These are phyloP conservation scores for Eucidaris tribuloides DNA, from an alignment of 35 echinoderm and acorn worm genomes.

Conservation along the genomic window DNA sequence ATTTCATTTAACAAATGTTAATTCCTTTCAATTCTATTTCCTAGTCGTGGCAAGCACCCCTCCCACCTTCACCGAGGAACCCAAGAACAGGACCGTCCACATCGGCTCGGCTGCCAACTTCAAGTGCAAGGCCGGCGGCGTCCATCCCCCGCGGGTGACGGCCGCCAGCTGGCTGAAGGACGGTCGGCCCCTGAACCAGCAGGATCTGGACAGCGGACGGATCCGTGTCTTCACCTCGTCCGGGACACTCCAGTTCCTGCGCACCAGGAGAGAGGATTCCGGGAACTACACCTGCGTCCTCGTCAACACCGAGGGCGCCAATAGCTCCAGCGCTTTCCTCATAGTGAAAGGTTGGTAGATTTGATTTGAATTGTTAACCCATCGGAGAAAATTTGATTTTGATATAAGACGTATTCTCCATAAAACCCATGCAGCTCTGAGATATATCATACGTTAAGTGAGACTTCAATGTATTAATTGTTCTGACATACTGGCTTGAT, in stretches of 20 bases:
- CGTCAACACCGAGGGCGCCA: constrained; percentile 56
- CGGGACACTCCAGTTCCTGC: constrained; percentile 57
- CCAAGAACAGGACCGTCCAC: constrained; percentile 33
- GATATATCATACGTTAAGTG: no score
- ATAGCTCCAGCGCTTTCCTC: constrained; percentile 26
- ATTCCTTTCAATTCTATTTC: not conserved
- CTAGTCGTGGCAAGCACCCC: constrained; percentile 54
- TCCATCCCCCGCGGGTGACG: constrained; percentile 60
- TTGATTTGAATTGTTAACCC: no score
- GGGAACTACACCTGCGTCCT: constrained; percentile 80
- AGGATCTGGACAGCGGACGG: constrained; percentile 50
- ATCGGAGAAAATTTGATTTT: no score
- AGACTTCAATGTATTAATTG: no score
- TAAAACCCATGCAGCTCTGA: no score
- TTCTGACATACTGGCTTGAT: no score
- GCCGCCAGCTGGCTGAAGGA: constrained; percentile 73
- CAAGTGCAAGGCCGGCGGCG: constrained; percentile 36
- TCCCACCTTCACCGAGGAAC: constrained; percentile 52
- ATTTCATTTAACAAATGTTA: no score
- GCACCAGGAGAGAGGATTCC: constrained; percentile 55
- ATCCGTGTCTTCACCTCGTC: constrained; percentile 24
- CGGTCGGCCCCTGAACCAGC: constrained; percentile 43
- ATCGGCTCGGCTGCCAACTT: constrained; percentile 37
- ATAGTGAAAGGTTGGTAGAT: constrained; percentile 55
- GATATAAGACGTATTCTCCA: no score